A percentile compares a stretch with the other conserved stretches of the same genome.
These are phyloP conservation scores for Neodiprion pinetum DNA, from an alignment of 1,140 invertebrate species.

Conservation along the genomic window DNA sequence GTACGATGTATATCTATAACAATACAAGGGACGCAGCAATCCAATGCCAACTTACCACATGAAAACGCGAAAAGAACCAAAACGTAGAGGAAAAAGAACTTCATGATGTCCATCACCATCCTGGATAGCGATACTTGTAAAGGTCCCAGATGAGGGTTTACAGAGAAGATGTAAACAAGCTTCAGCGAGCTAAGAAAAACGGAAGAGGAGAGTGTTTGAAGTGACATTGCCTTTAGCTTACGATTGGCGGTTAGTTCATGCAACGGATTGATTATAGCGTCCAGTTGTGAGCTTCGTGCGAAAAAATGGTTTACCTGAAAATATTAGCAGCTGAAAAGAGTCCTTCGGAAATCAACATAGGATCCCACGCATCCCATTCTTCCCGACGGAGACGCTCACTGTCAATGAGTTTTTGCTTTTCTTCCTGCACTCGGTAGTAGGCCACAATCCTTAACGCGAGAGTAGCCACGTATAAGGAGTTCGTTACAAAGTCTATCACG, in stretches of 20 bases:
- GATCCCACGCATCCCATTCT: slow-evolving; percentile 96
- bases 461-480: slow-evolving; percentile 96
- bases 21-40: not conserved
- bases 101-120: slow-evolving; percentile 98
- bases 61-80: slow-evolving; percentile 98
- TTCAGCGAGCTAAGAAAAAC: slow-evolving; percentile 84
- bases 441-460: slow-evolving; percentile 93
- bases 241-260: slow-evolving; percentile 18
- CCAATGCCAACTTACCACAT: slow-evolving; percentile 76
- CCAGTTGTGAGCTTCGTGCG: not conserved
- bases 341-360: slow-evolving; percentile 95
- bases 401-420: slow-evolving; percentile 66
- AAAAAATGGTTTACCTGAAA: slow-evolving; percentile 69
- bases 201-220: slow-evolving; percentile 18
- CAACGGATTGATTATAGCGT: not conserved
- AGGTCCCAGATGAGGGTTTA: slow-evolving; percentile 97
- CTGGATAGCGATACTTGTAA: slow-evolving; percentile 95
- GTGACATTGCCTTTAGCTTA: not conserved
- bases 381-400: slow-evolving; percentile 73
- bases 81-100: slow-evolving; percentile 95
- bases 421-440: slow-evolving; percentile 72
- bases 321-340: slow-evolving; percentile 97
- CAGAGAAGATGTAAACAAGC: slow-evolving; percentile 98
- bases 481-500: slow-evolving; percentile 98
- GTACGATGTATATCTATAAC: too few species aligned